These are phyloP conservation scores for Invenusta paracnida DNA, from an alignment of 2,888 invertebrate genomes.

Conservation along the genomic window DNA sequence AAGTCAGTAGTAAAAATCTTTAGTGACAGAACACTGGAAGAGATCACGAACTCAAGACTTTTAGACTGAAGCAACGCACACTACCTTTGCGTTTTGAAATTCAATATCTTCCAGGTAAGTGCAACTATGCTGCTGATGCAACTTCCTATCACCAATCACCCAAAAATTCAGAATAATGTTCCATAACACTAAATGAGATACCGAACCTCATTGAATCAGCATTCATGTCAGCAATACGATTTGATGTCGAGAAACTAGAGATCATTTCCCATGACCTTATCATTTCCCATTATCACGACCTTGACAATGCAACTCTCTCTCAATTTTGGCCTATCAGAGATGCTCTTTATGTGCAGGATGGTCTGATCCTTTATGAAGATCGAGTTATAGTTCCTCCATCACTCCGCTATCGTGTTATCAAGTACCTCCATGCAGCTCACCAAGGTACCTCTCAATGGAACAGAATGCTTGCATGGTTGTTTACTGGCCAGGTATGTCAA, in stretches of 20 bases:
- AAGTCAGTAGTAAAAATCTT: conserved; percentile 8
- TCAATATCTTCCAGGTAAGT: conserved; percentile 9
- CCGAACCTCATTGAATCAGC: background rate
- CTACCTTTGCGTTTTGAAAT: conserved; percentile 8
- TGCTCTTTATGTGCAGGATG: no score
- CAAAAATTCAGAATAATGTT: background rate
- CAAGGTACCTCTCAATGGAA: no score
- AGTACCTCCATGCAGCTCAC: no score
- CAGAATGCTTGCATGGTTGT: no score
- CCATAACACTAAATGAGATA: background rate
- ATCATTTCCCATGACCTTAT: background rate
- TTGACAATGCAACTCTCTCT: no score
- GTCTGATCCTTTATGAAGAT: no score
- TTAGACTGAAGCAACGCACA: conserved; percentile 29
- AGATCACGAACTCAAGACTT: conserved; percentile 19
- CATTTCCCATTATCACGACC: no score
- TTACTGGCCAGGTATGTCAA: no score
- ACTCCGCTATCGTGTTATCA: no score
- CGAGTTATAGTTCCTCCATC: no score
- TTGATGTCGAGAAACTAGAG: background rate
- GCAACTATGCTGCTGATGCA: conserved; percentile 21
- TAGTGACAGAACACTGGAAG: conserved; percentile 2
- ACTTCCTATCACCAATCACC: conserved; percentile 20
- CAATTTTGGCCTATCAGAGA: no score
- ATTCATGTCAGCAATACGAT: background rate